Evolutionary conservation across 2,797 vertebrate genomes (phyloP), one percentile per base, ranked within the genome.

Genomic region (Capromys pilorides): DNA sequence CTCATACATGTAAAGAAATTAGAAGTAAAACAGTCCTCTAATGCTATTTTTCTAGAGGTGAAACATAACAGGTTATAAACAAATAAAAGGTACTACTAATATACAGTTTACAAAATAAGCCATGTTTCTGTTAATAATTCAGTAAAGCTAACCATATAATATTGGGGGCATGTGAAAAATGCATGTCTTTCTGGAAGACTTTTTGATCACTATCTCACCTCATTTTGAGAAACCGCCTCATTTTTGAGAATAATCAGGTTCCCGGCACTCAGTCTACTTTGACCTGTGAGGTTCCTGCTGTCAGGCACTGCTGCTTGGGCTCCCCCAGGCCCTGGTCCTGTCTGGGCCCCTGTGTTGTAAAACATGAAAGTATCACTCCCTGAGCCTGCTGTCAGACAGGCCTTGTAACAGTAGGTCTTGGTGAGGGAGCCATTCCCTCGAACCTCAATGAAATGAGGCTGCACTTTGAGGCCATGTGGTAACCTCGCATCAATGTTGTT

Each of bases 341-440:
- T 97, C 11, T 99, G 99, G 80, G 98, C 98, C 96, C 99, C 99
- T 67, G 99, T 99, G 97, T 99, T 99, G 98, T 99, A 99, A 98
- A 99, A 99, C 99, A 99, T 99, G 98, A 99, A 99, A 93, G 99
- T 99, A 98, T 99, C 99, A 95, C 99, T 99, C 98, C 99, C 99
- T 54, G 99, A 99, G 6, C 99, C 99, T 22, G 99, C 99, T 0
- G 99, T 99, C 97, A 99, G 97, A 96, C 99, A 99, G 28, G 99
- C 99, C 98, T 99, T 99, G 98, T 99, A 99, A 98, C 99, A 99
- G 98, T 99, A 99, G 14, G 99, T 99, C 98, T 99, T 99, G 75
- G 99, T 99, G 97, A 99, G 97, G 93, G 99, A 99, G 94, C 99
- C 99, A 22, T 99, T 99, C 93, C 99, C 99, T 95, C 99, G 98